Conservation (phyloP, 2,797 vertebrate species). For the Coranthus polyacanthus region DNA sequence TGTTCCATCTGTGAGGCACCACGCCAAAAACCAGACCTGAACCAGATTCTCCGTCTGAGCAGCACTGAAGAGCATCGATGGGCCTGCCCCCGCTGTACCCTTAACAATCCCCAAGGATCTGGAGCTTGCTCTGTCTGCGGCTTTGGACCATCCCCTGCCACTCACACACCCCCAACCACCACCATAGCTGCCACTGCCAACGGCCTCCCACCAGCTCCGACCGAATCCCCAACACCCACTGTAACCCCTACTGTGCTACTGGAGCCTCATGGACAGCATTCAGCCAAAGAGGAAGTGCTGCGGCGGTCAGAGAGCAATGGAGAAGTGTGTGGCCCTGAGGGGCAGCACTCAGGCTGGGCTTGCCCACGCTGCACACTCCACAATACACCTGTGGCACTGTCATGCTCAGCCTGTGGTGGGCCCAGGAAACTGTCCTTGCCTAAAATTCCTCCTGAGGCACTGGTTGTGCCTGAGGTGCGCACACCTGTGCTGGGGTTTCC, state of each 20-base stretch:
- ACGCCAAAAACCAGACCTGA: conserved; percentile 95
- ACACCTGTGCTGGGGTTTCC: conserved; percentile 88
- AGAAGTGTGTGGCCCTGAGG: conserved; percentile 66
- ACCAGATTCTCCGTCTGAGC: conserved; percentile 95
- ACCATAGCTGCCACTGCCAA: conserved; percentile 76
- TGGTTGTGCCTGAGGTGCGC: conserved; percentile 94
- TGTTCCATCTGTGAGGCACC: conserved; percentile 98
- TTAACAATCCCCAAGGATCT: conserved; percentile 92
- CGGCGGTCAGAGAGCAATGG: conserved; percentile 79
- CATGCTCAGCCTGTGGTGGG: conserved; percentile 95
- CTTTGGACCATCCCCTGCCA: conserved; percentile 83
- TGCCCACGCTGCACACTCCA: conserved; percentile 96
- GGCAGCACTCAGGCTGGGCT: conserved; percentile 88
- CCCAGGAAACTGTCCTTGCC: conserved; percentile 96
- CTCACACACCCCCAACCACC: conserved; percentile 79
- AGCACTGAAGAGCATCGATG: conserved; percentile 92
- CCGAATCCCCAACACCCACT: conserved; percentile 61
- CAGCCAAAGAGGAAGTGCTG: conserved; percentile 72
- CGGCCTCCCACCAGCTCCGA: conserved; percentile 77
- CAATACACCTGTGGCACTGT: conserved; percentile 93
- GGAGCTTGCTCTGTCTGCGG: conserved; percentile 93
- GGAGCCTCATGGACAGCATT: conserved; percentile 75
- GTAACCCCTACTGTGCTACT: conserved; percentile 65
- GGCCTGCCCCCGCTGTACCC: conserved; percentile 94
- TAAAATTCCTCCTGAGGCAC: conserved; percentile 95